These are phyloP conservation scores for Anguilla pacifica DNA, from an alignment of 2,797 vertebrate species.

Conservation along the genomic window DNA sequence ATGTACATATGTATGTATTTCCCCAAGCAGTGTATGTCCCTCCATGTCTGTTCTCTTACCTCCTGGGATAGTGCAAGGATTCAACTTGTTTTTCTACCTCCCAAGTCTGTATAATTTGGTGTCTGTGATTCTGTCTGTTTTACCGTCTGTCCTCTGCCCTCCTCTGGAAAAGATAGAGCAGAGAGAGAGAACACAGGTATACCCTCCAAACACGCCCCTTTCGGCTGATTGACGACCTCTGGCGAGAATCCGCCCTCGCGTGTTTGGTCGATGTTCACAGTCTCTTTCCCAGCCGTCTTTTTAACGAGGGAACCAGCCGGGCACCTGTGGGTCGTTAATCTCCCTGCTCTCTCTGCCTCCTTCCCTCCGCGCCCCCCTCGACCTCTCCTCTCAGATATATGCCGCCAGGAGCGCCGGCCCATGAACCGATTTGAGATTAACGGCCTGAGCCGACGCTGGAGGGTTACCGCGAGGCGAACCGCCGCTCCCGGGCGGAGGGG, in stretches of 20 bases:
- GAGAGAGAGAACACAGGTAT: background rate
- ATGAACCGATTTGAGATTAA: constrained; percentile 8
- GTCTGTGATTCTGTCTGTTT: background rate
- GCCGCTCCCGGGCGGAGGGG: background rate
- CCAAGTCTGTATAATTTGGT: background rate
- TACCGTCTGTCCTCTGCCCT: background rate
- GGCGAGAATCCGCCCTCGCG: background rate
- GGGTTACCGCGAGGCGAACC: background rate
- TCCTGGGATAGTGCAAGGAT: constrained; percentile 20
- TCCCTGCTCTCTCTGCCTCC: background rate
- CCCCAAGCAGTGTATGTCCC: too few species aligned
- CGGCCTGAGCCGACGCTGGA: background rate
- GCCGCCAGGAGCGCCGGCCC: background rate
- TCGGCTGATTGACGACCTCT: background rate
- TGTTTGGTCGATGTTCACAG: background rate
- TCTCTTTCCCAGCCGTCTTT: background rate
- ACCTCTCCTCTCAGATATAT: background rate
- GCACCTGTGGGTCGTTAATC: constrained; percentile 9
- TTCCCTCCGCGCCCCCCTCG: background rate
- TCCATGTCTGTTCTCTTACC: background rate
- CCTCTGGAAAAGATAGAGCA: constrained; percentile 2
- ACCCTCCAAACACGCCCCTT: background rate
- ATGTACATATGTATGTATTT: background rate
- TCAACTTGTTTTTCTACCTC: constrained; percentile 25
- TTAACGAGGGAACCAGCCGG: background rate